phyloP scores from a whole-genome alignment of 2,797 vertebrate genomes.

The Microctenopoma stevenorrisi region DNA sequence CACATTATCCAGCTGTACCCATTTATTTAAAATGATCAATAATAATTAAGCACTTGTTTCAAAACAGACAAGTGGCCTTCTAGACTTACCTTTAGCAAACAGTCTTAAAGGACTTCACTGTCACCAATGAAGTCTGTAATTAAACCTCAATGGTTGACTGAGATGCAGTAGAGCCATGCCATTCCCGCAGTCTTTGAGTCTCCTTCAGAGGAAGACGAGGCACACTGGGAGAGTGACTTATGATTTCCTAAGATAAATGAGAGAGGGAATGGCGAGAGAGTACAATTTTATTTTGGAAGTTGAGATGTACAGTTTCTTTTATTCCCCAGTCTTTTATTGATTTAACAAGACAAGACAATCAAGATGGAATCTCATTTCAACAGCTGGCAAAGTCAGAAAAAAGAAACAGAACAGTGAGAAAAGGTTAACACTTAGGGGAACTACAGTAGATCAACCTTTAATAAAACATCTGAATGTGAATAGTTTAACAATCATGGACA shows the following conservation, averaged over 20 bases:
- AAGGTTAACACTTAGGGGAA: not conserved
- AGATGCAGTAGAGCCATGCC: slow-evolving; percentile 76
- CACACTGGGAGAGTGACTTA: slow-evolving; percentile 44
- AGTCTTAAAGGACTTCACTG: slow-evolving; percentile 52
- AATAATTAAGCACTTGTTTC: slow-evolving; percentile 78
- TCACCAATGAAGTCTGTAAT: slow-evolving; percentile 75
- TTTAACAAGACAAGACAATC: slow-evolving; percentile 56
- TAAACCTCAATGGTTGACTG: slow-evolving; percentile 77
- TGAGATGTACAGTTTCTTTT: slow-evolving; percentile 45
- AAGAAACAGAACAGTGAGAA: slow-evolving; percentile 5
- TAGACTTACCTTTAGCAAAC: slow-evolving; percentile 75
- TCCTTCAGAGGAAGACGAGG: slow-evolving; percentile 51
- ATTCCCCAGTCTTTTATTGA: slow-evolving; percentile 52
- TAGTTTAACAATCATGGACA: slow-evolving; percentile 24
- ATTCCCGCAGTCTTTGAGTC: slow-evolving; percentile 58
- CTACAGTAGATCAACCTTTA: slow-evolving; percentile 28
- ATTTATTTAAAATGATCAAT: slow-evolving; percentile 55
- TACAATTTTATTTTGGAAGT: slow-evolving; percentile 41
- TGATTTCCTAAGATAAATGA: slow-evolving; percentile 48
- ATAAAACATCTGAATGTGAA: slow-evolving; percentile 19
- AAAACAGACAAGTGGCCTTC: slow-evolving; percentile 59
- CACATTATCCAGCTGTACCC: slow-evolving; percentile 31
- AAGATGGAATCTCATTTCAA: slow-evolving; percentile 52
- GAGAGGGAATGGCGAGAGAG: slow-evolving; percentile 10
- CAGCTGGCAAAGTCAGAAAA: slow-evolving; percentile 18